Evolutionary conservation across 2,888 invertebrate genomes (phyloP), one percentile per base, ranked within the genome.

Genomic region (Odontocerum albicorne): DNA sequence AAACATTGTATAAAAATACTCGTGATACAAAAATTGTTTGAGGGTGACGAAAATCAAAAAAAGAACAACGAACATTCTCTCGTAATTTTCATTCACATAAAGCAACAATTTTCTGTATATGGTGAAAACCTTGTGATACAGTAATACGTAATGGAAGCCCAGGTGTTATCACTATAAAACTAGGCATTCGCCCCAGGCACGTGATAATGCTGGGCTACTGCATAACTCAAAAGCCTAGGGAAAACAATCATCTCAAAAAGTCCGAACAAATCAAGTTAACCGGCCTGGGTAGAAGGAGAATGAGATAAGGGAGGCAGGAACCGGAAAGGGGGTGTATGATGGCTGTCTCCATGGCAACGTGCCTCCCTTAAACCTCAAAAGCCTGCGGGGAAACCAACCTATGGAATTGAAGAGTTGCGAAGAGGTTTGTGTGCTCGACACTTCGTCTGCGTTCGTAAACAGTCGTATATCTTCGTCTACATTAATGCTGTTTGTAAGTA

Each of bases 361-460:
- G 22, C 43, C 39, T 45, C 43, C 45, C 47, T 17, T 27, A 33
- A 43, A 45, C 49, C 55, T 40, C 38, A 42, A 50, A 55, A 45
- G 51, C 52, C 51, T 59, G 55, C 47, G 39, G 50, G 53, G 22
- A 44, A 60, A 51, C 57, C 53, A 38, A 44, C 47, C 33, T 46
- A 22, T 46, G 42, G 58, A 60, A 52, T 59, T 56, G 57, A 53
- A 57, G 57, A 60, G 54, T 44, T 22, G 50, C 45, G 53, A 51
- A 57, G 40, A 46, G 62, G 61, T 62, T 62, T 63, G 60, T 64
- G 64, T 65, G 63, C 63, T 63, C 64, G 64, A 55, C 60, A 63
- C 64, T 63, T 63, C 62, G 64, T 62, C 58, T 54, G 55, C 59
- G 59, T 61, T 62, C 65, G 66, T 67, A 64, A 64, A 66, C 66